Conservation (phyloP, 1,140 invertebrate genomes). For the Zaprionus inermis region DNA sequence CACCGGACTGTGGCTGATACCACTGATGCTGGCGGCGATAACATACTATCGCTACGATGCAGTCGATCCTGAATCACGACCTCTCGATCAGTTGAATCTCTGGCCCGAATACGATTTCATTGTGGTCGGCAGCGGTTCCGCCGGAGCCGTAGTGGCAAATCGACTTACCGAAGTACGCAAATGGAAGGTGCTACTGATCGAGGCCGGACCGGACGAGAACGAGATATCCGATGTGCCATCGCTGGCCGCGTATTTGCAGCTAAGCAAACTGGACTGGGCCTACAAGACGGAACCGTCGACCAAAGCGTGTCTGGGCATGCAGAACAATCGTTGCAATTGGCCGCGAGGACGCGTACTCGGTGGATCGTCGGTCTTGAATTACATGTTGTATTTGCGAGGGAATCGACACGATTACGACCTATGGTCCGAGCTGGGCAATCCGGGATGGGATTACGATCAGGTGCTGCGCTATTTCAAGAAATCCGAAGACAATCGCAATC, state of each 20-base stretch:
- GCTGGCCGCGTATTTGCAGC: constrained; percentile 93
- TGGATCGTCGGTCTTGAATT: constrained; percentile 96
- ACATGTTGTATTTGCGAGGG: constrained; percentile 96
- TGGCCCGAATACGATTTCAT: constrained; percentile 92
- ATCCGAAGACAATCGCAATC: constrained; percentile 94
- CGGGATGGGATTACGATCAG: constrained; percentile 95
- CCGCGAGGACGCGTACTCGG: constrained; percentile 93
- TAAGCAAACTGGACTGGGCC: constrained; percentile 95
- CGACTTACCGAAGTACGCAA: constrained; percentile 92
- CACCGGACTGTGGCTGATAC: constrained; percentile 92
- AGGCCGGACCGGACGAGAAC: constrained; percentile 96
- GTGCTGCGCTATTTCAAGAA: constrained; percentile 95
- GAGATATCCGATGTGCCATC: constrained; percentile 95
- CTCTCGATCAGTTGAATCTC: constrained; percentile 86
- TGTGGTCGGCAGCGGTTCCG: constrained; percentile 92
- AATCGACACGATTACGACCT: constrained; percentile 93
- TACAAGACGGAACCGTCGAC: constrained; percentile 96
- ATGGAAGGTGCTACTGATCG: constrained; percentile 94
- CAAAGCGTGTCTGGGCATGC: constrained; percentile 91
- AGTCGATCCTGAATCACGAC: constrained; percentile 91
- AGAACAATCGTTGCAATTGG: constrained; percentile 92
- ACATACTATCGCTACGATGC: constrained; percentile 93
- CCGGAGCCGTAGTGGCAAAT: constrained; percentile 94
- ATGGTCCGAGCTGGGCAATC: constrained; percentile 94
- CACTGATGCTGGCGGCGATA: constrained; percentile 91